phyloP scores from a whole-genome alignment of 2,888 invertebrate species.

The Hoplodrina ambigua region DNA sequence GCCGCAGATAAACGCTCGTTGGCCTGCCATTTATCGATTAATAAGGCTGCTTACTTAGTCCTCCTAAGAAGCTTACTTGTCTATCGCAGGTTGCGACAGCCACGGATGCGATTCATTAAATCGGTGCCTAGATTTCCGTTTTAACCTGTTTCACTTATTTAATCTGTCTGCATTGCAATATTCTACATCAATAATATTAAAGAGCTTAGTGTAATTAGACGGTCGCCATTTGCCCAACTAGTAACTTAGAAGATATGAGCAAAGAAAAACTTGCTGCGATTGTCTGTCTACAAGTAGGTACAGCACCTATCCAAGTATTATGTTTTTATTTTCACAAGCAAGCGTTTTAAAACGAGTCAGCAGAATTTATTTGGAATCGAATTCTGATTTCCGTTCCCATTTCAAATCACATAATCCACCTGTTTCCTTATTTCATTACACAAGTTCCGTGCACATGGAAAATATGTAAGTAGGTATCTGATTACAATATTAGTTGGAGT shows the following conservation, averaged over 20 bases:
- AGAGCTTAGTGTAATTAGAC: conserved; percentile 44
- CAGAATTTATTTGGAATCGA: background rate
- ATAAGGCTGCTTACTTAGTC: conserved; percentile 69
- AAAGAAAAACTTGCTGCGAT: conserved; percentile 46
- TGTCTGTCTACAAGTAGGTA: conserved; percentile 19
- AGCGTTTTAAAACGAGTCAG: conserved; percentile 1
- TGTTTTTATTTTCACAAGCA: conserved; percentile 6
- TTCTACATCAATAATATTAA: conserved; percentile 56
- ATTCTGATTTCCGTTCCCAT: conserved; percentile 9
- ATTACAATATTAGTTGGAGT: background rate
- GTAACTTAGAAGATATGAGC: conserved; percentile 39
- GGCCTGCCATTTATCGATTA: conserved; percentile 67
- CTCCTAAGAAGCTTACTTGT: conserved; percentile 67
- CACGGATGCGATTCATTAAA: conserved; percentile 87
- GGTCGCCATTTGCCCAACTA: conserved; percentile 39
- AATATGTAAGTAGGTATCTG: conserved; percentile 5
- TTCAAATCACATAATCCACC: background rate
- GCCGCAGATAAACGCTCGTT: conserved; percentile 55
- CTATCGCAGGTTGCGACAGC: conserved; percentile 74
- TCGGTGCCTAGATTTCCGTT: conserved; percentile 85
- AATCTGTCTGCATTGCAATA: conserved; percentile 66
- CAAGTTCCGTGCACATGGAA: background rate
- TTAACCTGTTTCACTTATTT: conserved; percentile 81
- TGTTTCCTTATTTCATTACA: conserved; percentile 12
- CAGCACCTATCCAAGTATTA: background rate